Evolutionary conservation across 2,797 vertebrate genomes (phyloP), one percentile per base, ranked within the genome.

Genomic region (Bradypodion ventrale): DNA sequence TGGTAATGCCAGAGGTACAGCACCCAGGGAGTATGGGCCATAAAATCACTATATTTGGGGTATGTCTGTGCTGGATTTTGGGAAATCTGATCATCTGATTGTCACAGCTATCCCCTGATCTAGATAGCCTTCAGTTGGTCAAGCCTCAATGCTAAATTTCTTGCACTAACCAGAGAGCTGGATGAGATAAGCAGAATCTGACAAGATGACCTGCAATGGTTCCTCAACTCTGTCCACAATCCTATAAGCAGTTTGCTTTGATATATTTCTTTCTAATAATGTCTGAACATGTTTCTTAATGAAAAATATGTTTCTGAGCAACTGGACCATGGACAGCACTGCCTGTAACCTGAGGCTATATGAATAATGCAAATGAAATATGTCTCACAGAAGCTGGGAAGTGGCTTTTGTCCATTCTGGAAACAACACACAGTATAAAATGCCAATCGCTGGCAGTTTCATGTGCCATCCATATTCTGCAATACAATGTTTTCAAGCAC

Each of bases 401-500:
- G 37, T 62, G 68, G 68, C 32, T 44, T 42, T 69, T 60, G 68
- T 40, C 19, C 80, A 32, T 60, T 29, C 66, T 73, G 29, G 60
- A 32, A 78, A 72, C 40, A 82, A 29, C 3, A 59, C n/a, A 16
- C 16, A 15, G 25, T 7, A n/a, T n/a, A 56, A 52, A 37, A 56
- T 80, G 78, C 78, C 66, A 80, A 19, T 69, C 29, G 35, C 9
- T 80, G 66, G 49, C 78, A 40, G 37, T 59, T 80, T n/a, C 52
- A 19, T 56, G 23, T 19, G 49, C n/a, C 49, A 10, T 80, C n/a
- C 49, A 10, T 19, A 21, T 56, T 69, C 49, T 59, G 78, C 46
- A 69, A 25, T 63, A 63, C 40, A 12, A 37, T 6, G 40, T 70
- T 59, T 29, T 49, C 27, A 19, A n/a, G 49, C 66, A 70, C 66